phyloP scores from a whole-genome alignment of 2,113 vertebrate genomes.

The Labeo catla region DNA sequence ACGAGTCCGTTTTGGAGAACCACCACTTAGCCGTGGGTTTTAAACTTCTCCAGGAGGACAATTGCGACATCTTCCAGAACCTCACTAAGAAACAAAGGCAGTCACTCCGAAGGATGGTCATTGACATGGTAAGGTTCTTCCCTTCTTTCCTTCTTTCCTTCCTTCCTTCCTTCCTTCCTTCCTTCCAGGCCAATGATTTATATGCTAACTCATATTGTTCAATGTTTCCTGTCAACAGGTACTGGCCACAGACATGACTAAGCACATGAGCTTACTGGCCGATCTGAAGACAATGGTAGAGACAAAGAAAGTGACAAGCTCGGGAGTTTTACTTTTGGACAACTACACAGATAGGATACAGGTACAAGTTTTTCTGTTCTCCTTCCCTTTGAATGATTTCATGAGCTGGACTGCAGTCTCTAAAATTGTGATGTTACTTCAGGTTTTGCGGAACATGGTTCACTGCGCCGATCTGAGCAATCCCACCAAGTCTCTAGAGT shows the following conservation, averaged over 20 bases:
- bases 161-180: neutral
- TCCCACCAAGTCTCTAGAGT: constrained; percentile 95
- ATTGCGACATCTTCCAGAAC: constrained; percentile 99
- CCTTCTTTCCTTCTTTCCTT: no score
- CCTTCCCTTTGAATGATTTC: neutral
- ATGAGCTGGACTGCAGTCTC: neutral
- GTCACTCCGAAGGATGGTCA: constrained; percentile 97
- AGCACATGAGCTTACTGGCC: constrained; percentile 96
- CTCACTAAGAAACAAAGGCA: constrained; percentile 96
- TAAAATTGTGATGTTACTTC: constrained; percentile 3
- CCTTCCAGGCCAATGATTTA: neutral
- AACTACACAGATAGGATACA: constrained; percentile 99
- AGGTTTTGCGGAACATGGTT: constrained; percentile 99
- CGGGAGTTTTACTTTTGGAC: constrained; percentile 94
- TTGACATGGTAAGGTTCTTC: constrained; percentile 86
- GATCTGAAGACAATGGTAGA: constrained; percentile 99
- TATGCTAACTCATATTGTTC: constrained; percentile 6
- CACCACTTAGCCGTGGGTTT: constrained; percentile 97
- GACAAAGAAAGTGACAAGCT: constrained; percentile 98
- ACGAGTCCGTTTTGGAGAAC: constrained; percentile 97
- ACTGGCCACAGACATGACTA: constrained; percentile 98
- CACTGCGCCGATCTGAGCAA: constrained; percentile 98
- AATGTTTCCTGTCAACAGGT: constrained; percentile 76
- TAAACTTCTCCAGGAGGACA: constrained; percentile 95
- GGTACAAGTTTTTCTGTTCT: constrained; percentile 68